These are phyloP conservation scores for Lasiurus borealis DNA, from an alignment of 2,113 vertebrate genomes.

Conservation along the genomic window DNA sequence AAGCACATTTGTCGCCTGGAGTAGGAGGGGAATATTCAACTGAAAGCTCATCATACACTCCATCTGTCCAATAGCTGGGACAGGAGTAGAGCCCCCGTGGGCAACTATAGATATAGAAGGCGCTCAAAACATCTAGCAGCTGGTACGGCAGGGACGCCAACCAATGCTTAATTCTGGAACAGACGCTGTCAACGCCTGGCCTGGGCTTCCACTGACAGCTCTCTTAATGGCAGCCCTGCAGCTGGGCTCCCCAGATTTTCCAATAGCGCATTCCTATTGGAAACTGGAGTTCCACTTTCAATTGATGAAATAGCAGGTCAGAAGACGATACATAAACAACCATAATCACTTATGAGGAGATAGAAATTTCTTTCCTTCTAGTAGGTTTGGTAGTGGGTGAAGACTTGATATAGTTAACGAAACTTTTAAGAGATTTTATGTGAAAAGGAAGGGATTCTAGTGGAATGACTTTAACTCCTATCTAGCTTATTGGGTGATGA, in stretches of 20 bases:
- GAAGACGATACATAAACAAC: background rate
- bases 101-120: fast-evolving
- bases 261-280: background rate
- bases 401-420: background rate
- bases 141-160: fast-evolving
- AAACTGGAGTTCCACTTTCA: background rate
- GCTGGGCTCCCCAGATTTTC: background rate
- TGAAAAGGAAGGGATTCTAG: background rate
- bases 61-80: background rate
- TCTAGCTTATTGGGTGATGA: background rate
- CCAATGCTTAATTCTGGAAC: background rate
- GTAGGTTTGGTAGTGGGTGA: background rate
- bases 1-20: background rate
- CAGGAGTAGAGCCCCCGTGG: background rate
- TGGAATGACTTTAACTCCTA: background rate
- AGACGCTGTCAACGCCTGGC: background rate
- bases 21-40: background rate
- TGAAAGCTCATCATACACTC: background rate
- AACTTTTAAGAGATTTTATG: background rate
- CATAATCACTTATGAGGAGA: background rate
- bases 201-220: too few relatives aligned
- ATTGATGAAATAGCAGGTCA: background rate
- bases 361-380: background rate
- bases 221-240: background rate
- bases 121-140: background rate